phyloP scores from a whole-genome alignment of 1,140 invertebrate species.

The Hylaeus anthracinus region DNA sequence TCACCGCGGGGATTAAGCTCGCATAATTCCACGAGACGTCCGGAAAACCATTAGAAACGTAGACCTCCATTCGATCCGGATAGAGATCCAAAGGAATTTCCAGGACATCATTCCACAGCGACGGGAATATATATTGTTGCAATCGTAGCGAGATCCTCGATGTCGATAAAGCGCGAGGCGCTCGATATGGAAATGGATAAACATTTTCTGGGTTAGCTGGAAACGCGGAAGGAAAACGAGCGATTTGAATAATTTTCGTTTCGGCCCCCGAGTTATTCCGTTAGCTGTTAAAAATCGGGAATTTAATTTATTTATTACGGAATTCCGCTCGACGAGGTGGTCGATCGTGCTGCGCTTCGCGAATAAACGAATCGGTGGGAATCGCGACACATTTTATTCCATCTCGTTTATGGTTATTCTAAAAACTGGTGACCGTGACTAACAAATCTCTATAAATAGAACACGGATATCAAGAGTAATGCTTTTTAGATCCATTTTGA shows the following conservation, averaged over 20 bases:
- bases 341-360: too few relatives aligned
- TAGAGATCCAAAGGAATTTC: constrained; percentile 4
- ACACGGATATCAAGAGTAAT: too few relatives aligned
- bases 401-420: too few relatives aligned
- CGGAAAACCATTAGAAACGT: constrained; percentile 37
- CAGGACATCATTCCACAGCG: neutral
- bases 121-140: constrained; percentile 16
- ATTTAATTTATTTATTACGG: neutral
- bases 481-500: too few relatives aligned
- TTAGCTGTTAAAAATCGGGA: neutral
- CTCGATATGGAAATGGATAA: neutral
- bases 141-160: neutral
- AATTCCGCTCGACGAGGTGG: neutral
- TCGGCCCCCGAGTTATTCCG: neutral
- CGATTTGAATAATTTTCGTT: neutral
- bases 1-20: constrained; percentile 24
- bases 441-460: too few relatives aligned
- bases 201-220: neutral
- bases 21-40: constrained; percentile 34
- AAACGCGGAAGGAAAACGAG: neutral
- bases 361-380: neutral
- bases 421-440: too few relatives aligned
- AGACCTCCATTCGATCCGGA: constrained; percentile 10
- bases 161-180: neutral
- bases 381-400: too few relatives aligned